phyloP scores from a whole-genome alignment of 1,140 invertebrate genomes.

The Drosophila hydei region DNA sequence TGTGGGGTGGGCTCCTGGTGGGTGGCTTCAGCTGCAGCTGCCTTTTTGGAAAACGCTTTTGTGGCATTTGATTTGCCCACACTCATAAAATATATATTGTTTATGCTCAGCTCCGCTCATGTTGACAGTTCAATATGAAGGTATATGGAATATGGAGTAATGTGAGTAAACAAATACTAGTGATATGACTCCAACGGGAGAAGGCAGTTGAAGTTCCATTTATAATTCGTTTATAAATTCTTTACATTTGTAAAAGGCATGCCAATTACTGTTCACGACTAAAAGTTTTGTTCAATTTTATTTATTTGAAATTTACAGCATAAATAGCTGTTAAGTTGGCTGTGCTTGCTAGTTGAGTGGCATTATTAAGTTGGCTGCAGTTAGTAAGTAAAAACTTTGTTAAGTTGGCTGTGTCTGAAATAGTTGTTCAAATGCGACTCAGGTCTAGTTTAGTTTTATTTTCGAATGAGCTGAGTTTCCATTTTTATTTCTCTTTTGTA shows the following conservation, averaged over 20 bases:
- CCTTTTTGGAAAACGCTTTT: conserved; percentile 12
- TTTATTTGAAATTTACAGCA: too few relatives aligned
- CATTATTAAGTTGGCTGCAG: too few relatives aligned
- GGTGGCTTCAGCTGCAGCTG: background rate
- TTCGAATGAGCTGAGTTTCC: background rate
- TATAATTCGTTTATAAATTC: background rate
- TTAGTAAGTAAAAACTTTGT: background rate
- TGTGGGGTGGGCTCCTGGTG: conserved; percentile 1
- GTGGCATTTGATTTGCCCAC: conserved; percentile 22
- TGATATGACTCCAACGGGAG: background rate
- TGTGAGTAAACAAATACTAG: too few relatives aligned
- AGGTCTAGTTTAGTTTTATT: background rate
- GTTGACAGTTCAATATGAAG: conserved; percentile 10
- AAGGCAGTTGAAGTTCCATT: background rate
- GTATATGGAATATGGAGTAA: too few relatives aligned
- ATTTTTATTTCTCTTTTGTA: background rate
- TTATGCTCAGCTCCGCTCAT: background rate
- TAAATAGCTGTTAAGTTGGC: background rate
- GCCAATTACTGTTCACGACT: background rate
- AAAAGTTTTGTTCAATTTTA: too few relatives aligned
- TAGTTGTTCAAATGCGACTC: too few relatives aligned
- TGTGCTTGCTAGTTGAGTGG: background rate
- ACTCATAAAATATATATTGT: background rate
- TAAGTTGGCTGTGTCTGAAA: background rate
- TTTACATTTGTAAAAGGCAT: background rate